Percentiles rank a stretch among this genome's conserved stretches.
phyloP scores from a whole-genome alignment of 2,888 invertebrate genomes.

The Patella pellucida region DNA sequence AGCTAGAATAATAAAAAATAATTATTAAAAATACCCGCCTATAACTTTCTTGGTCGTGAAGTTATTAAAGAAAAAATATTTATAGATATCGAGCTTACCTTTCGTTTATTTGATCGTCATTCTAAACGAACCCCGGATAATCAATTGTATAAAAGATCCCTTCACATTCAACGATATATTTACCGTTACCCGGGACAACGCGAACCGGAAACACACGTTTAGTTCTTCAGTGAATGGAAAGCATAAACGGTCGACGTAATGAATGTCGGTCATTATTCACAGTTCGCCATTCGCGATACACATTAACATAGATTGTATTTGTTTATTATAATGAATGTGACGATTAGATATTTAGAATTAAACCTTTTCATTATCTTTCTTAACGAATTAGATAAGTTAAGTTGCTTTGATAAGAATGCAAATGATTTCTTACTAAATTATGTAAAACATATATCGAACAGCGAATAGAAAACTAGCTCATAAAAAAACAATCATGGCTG shows the following conservation, averaged over 20 bases:
- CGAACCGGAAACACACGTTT: conserved; percentile 30
- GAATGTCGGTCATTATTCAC: too few species aligned
- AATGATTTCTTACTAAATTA: too few species aligned
- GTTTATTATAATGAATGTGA: too few species aligned
- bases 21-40: background rate
- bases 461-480: too few species aligned
- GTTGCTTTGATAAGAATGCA: too few species aligned
- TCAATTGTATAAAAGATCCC: background rate
- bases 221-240: conserved; percentile 21
- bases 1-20: too few species aligned
- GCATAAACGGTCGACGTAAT: background rate
- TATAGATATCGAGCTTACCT: conserved; percentile 4
- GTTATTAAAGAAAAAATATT: background rate
- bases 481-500: conserved; percentile 38
- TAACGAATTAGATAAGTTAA: too few species aligned
- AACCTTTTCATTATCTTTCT: too few species aligned
- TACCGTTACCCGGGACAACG: conserved; percentile 40
- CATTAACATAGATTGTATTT: too few species aligned
- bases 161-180: conserved; percentile 25
- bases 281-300: too few species aligned
- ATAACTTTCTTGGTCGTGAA: conserved; percentile 9
- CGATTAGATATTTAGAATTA: too few species aligned
- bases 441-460: too few species aligned
- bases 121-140: conserved; percentile 6
- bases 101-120: conserved; percentile 1